Evolutionary conservation across 1,140 invertebrate species (phyloP).

Genomic region (Lethrus apterus): DNA sequence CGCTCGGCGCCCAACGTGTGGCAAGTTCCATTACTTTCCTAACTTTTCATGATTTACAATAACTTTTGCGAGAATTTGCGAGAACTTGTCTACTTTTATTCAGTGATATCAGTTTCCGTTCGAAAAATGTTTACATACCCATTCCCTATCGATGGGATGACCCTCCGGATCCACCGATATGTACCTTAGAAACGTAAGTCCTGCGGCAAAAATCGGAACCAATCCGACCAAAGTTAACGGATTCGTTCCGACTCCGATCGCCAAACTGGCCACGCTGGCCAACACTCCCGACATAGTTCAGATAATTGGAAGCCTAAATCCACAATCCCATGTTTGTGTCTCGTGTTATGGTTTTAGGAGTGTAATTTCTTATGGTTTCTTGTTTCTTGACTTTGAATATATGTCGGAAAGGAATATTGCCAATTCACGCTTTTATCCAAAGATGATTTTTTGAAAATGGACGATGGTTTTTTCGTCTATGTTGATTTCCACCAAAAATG

Average conservation of each 20-base stretch:
- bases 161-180: constrained; percentile 74
- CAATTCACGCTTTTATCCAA: too few species aligned
- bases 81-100: too few species aligned
- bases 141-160: constrained; percentile 57
- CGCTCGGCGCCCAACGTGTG: too few species aligned
- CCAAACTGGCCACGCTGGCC: constrained; percentile 21
- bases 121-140: constrained; percentile 49
- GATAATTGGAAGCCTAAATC: constrained; percentile 23
- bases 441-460: too few species aligned
- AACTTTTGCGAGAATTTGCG: too few species aligned
- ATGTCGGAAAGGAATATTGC: too few species aligned
- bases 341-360: constrained; percentile 54
- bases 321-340: constrained; percentile 39
- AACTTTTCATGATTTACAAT: too few species aligned
- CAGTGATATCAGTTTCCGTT: too few species aligned
- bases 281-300: constrained; percentile 11
- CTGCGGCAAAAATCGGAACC: constrained; percentile 69
- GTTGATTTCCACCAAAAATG: too few species aligned
- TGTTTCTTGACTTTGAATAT: too few species aligned
- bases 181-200: constrained; percentile 74
- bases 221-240: constrained; percentile 59
- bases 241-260: constrained; percentile 33
- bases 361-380: constrained; percentile 57
- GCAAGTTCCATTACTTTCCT: too few species aligned
- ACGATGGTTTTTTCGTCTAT: too few species aligned